phyloP scores from a whole-genome alignment of 2,797 vertebrate species.

The Urosaurus nigricauda region DNA sequence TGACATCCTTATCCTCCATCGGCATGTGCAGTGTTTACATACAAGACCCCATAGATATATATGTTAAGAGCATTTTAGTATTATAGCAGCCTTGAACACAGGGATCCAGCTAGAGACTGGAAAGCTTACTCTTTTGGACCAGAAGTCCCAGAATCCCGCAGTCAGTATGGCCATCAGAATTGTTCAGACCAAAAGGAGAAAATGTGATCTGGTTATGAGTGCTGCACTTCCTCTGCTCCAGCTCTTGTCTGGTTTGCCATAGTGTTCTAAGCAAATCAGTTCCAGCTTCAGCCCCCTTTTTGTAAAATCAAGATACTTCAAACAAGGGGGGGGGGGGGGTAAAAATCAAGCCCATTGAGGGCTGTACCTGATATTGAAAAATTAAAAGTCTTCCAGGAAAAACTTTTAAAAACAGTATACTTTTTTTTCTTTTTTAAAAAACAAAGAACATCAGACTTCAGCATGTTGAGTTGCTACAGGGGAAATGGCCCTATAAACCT shows the following conservation, averaged over 20 bases:
- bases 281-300: neutral
- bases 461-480: neutral
- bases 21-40: neutral
- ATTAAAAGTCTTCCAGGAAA: neutral
- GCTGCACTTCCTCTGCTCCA: neutral
- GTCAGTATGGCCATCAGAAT: no score
- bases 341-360: neutral
- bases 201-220: neutral
- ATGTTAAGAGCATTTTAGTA: neutral
- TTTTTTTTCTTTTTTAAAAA: neutral
- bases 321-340: neutral
- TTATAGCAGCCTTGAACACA: neutral
- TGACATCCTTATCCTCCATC: neutral
- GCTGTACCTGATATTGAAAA: neutral
- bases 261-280: neutral
- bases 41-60: neutral
- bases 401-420: neutral
- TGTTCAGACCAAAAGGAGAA: neutral
- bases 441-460: neutral
- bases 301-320: neutral
- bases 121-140: no score
- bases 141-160: no score
- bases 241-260: neutral
- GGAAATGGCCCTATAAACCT: constrained; percentile 20
- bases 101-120: neutral